A percentile compares a stretch with the other conserved stretches of the same genome.
Conservation (phyloP, 2,888 invertebrate genomes). For the Lymantria monacha region DNA sequence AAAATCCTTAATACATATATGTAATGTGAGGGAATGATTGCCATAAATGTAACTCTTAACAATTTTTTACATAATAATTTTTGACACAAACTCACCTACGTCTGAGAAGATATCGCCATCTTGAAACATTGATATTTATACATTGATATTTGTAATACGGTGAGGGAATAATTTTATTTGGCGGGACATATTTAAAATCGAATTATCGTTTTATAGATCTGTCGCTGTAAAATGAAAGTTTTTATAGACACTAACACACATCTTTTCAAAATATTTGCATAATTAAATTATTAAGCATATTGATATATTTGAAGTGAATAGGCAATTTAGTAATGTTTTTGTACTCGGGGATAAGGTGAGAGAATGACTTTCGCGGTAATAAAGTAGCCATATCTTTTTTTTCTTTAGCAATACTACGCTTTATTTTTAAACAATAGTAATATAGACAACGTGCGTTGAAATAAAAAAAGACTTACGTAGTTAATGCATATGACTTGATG, state of each 20-base stretch:
- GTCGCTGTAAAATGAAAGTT: not conserved
- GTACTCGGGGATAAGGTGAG: conserved; percentile 16
- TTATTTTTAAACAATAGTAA: conserved; percentile 2
- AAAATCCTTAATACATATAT: not conserved
- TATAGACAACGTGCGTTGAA: conserved; percentile 4
- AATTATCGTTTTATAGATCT: not conserved
- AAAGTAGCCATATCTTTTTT: conserved; percentile 8
- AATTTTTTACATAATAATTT: not conserved
- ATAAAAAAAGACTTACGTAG: conserved; percentile 2
- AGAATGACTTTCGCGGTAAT: conserved; percentile 10
- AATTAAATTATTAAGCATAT: conserved; percentile 14
- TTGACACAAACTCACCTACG: not conserved
- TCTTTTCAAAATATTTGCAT: conserved; percentile 9
- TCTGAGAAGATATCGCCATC: conserved; percentile 1
- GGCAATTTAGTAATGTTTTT: conserved; percentile 16
- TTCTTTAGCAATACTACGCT: conserved; percentile 14
- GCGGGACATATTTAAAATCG: conserved; percentile 9
- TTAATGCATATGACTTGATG: not conserved
- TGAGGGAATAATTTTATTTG: conserved; percentile 16
- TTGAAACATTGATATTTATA: not conserved
- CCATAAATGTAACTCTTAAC: not conserved
- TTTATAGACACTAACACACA: not conserved
- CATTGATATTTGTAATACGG: conserved; percentile 5
- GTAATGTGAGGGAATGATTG: not conserved
- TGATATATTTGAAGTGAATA: conserved; percentile 13